Percentiles rank a stretch among this genome's conserved stretches.
phyloP scores from a whole-genome alignment of 2,888 invertebrate genomes.

The Lasioglossum oenotherae region DNA sequence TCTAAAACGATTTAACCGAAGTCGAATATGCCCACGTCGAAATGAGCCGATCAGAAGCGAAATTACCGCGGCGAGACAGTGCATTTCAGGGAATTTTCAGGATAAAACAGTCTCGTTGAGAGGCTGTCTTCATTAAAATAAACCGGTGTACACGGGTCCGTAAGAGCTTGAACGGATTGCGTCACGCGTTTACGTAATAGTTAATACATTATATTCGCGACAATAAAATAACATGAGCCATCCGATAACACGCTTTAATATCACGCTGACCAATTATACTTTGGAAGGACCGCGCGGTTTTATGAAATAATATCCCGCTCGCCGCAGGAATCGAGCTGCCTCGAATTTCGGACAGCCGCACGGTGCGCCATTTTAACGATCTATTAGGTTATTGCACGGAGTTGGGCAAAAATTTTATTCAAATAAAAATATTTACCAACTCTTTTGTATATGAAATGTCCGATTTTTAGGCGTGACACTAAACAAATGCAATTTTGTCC shows the following conservation, averaged over 20 bases:
- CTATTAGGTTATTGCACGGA: no score
- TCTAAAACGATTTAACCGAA: not conserved
- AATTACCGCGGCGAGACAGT: not conserved
- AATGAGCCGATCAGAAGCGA: not conserved
- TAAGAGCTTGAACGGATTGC: slow-evolving; percentile 13
- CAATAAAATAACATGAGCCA: not conserved
- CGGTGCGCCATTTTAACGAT: no score
- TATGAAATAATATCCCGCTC: slow-evolving; percentile 10
- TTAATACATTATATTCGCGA: slow-evolving; percentile 27
- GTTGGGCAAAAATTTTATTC: no score
- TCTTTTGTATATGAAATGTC: no score
- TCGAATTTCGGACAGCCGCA: slow-evolving; percentile 11
- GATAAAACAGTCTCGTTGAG: not conserved
- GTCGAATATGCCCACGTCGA: not conserved
- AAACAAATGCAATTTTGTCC: no score
- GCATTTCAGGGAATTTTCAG: not conserved
- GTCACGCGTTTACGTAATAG: slow-evolving; percentile 39
- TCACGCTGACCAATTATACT: slow-evolving; percentile 16
- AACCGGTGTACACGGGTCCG: not conserved
- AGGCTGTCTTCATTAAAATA: not conserved
- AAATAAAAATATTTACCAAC: no score
- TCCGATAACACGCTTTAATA: slow-evolving; percentile 29
- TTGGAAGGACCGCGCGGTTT: not conserved
- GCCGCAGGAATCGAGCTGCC: not conserved
- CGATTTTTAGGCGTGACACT: no score